Evolutionary conservation across 92 coral and sea anemone genomes (phyloP).

Genomic region (Chrysogorgia sp.): DNA sequence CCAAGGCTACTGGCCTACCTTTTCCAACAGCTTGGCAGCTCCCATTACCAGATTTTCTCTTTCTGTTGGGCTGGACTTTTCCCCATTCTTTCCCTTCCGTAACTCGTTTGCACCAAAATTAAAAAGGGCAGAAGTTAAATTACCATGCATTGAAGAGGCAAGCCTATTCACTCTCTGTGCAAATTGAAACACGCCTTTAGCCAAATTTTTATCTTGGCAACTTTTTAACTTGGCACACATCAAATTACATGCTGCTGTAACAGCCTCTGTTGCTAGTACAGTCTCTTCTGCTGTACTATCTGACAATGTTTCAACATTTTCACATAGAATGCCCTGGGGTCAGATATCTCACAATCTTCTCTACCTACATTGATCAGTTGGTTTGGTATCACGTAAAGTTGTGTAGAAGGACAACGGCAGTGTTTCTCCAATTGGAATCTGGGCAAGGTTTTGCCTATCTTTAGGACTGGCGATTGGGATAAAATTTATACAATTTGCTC

Average conservation of each 20-base stretch:
- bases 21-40: constrained; percentile 60
- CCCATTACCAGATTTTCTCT: no score
- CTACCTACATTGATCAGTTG: background rate
- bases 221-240: constrained; percentile 45
- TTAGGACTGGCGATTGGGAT: constrained; percentile 57
- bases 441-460: background rate
- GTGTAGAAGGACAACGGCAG: constrained; percentile 56
- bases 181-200: constrained; percentile 55
- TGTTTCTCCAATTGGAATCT: constrained; percentile 65
- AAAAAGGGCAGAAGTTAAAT: constrained; percentile 55
- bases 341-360: no score
- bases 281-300: constrained; percentile 6
- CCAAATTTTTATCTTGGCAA: constrained; percentile 54
- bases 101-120: constrained; percentile 60
- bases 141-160: no score
- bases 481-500: constrained; percentile 62
- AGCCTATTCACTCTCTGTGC: constrained; percentile 54
- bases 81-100: constrained; percentile 40
- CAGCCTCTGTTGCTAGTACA: constrained; percentile 20
- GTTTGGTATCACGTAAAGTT: constrained; percentile 38
- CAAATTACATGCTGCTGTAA: constrained; percentile 12
- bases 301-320: background rate
- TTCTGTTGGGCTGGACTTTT: no score
- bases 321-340: constrained; percentile 3
- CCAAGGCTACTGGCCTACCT: constrained; percentile 54